Evolutionary conservation across 2,113 vertebrate genomes (phyloP).

Genomic region (Haemorhous mexicanus): DNA sequence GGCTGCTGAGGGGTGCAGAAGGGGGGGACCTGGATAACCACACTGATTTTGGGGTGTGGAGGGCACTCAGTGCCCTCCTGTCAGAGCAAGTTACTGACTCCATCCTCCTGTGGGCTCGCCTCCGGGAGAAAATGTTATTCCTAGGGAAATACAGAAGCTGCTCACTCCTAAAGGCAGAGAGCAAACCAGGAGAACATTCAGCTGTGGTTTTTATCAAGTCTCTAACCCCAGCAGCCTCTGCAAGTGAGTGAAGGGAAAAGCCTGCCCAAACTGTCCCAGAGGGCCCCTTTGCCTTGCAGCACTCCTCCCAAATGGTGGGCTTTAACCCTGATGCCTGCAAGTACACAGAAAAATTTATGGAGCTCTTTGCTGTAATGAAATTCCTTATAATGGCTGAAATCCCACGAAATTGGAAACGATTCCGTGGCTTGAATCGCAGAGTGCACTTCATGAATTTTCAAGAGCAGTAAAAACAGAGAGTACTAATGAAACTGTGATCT

Average conservation of each 20-base stretch:
- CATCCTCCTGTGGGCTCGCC: not conserved
- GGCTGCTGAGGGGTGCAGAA: not conserved
- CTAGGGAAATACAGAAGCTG: not conserved
- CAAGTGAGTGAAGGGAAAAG: not conserved
- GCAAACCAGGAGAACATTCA: not conserved
- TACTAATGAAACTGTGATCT: not conserved
- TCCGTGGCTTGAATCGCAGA: not conserved
- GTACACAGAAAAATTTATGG: not conserved
- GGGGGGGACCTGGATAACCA: not conserved
- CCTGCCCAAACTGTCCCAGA: not conserved
- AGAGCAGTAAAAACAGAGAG: conserved; percentile 9
- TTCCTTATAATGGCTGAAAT: conserved; percentile 12
- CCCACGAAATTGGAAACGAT: not conserved
- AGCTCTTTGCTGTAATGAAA: not conserved
- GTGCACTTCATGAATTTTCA: conserved; percentile 17
- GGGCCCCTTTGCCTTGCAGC: not conserved
- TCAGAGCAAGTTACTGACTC: not conserved
- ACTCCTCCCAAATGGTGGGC: not conserved
- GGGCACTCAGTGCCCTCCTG: not conserved
- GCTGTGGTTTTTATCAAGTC: not conserved
- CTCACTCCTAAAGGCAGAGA: not conserved
- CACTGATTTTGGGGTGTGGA: not conserved
- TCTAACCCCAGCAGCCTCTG: not conserved
- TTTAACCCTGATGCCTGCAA: not conserved
- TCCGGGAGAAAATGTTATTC: not conserved